Percentiles rank a stretch among this genome's conserved stretches.
phyloP scores from a whole-genome alignment of 2,888 invertebrate genomes.

The Machimus atricapillus region DNA sequence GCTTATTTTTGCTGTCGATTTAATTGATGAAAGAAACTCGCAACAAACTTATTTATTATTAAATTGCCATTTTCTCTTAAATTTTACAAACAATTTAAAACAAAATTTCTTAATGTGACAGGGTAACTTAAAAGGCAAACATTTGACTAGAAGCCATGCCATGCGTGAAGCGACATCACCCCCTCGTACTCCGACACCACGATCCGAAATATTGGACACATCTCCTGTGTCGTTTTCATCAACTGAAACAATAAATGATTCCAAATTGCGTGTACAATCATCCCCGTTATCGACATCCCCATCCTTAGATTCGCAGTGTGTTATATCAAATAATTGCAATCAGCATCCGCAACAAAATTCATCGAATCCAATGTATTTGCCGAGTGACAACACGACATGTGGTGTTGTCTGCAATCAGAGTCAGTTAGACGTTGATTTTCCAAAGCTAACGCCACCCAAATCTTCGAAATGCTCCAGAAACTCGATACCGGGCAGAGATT shows the following conservation, averaged over 20 bases:
- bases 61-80: background rate
- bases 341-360: constrained; percentile 55
- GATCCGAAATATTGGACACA: constrained; percentile 53
- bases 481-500: constrained; percentile 46
- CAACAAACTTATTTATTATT: too few relatives aligned
- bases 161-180: constrained; percentile 83
- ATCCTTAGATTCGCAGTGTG: constrained; percentile 58
- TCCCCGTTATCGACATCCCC: constrained; percentile 52
- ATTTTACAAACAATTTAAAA: background rate
- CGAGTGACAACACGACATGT: constrained; percentile 38
- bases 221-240: constrained; percentile 50
- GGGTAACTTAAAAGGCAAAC: constrained; percentile 79
- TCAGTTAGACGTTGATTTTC: constrained; percentile 60
- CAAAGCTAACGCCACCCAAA: constrained; percentile 62
- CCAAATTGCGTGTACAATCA: constrained; percentile 55
- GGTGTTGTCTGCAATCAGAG: constrained; percentile 55
- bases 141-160: constrained; percentile 87
- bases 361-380: constrained; percentile 13
- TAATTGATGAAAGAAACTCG: too few relatives aligned
- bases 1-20: too few relatives aligned
- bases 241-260: constrained; percentile 53
- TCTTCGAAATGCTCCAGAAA: constrained; percentile 56
- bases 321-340: constrained; percentile 57
- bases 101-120: constrained; percentile 54
- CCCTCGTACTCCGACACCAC: constrained; percentile 67